Conservation (phyloP, 2,888 invertebrate species). For the Acrobasis consociella region DNA sequence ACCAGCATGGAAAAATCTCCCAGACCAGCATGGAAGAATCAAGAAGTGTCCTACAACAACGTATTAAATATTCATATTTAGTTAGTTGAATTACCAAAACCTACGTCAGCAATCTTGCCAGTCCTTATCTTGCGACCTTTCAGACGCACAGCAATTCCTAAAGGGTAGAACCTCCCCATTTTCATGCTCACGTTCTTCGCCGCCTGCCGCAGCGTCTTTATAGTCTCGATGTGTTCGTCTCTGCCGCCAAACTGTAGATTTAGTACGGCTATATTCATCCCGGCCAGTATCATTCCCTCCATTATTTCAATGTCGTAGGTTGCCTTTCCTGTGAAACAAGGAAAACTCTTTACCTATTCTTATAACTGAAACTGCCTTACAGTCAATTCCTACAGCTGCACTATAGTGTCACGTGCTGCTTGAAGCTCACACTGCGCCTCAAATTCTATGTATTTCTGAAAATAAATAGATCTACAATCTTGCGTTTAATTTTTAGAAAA, state of each 20-base stretch:
- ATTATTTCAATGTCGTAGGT: constrained; percentile 59
- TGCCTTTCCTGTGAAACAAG: constrained; percentile 52
- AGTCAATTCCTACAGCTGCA: too few species aligned
- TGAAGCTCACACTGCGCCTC: too few species aligned
- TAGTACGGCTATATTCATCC: constrained; percentile 79
- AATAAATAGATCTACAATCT: too few species aligned
- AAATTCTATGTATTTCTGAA: too few species aligned
- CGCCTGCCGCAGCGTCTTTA: constrained; percentile 69
- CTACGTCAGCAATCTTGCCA: constrained; percentile 90
- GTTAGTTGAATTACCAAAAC: constrained; percentile 39
- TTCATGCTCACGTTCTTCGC: constrained; percentile 83
- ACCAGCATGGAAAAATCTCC: too few species aligned
- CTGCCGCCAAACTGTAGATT: constrained; percentile 66
- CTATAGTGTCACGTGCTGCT: too few species aligned
- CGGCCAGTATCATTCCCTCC: constrained; percentile 74
- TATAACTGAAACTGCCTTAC: too few species aligned
- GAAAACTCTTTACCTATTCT: too few species aligned
- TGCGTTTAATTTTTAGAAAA: too few species aligned
- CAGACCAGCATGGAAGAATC: too few species aligned
- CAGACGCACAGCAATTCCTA: constrained; percentile 93
- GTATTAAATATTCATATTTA: too few species aligned
- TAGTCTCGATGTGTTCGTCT: constrained; percentile 67
- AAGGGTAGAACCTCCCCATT: constrained; percentile 84
- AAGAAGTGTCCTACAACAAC: too few species aligned
- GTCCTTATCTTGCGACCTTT: constrained; percentile 95